Evolutionary conservation across 1,140 invertebrate genomes (phyloP).

Genomic region (Drosophila bipectinata): DNA sequence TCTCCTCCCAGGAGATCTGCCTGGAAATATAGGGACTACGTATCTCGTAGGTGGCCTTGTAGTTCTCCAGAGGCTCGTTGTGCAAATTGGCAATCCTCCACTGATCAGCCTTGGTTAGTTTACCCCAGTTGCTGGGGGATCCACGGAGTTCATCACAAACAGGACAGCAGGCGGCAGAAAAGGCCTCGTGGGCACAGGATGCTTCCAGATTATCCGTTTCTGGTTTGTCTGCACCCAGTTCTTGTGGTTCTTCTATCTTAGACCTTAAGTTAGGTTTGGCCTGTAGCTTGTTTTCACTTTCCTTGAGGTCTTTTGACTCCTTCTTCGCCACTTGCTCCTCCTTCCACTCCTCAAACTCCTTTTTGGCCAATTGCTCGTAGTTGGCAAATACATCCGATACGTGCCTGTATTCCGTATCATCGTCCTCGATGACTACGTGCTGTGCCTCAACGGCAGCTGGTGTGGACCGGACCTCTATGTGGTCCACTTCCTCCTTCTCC

Average conservation of each 20-base stretch:
- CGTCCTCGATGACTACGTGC: slow-evolving; percentile 65
- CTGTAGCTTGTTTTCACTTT: slow-evolving; percentile 24
- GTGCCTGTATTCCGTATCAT: slow-evolving; percentile 50
- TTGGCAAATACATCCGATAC: slow-evolving; percentile 76
- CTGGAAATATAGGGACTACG: slow-evolving; percentile 73
- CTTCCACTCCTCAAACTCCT: slow-evolving; percentile 30
- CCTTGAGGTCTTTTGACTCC: slow-evolving; percentile 7
- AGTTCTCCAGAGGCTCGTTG: slow-evolving; percentile 67
- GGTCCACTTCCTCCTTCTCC: slow-evolving; percentile 18
- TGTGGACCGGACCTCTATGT: slow-evolving; percentile 53
- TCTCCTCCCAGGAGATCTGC: slow-evolving; percentile 76
- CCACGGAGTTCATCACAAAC: slow-evolving; percentile 58
- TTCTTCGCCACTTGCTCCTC: slow-evolving; percentile 38
- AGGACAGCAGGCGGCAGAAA: slow-evolving; percentile 45
- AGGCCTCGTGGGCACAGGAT: slow-evolving; percentile 19
- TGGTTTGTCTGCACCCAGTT: background rate
- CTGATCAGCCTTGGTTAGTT: slow-evolving; percentile 67
- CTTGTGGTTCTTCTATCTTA: background rate
- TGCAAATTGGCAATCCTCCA: slow-evolving; percentile 70
- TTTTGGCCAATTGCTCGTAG: slow-evolving; percentile 70
- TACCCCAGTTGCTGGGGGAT: slow-evolving; percentile 66
- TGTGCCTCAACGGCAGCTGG: slow-evolving; percentile 55
- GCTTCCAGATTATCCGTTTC: background rate
- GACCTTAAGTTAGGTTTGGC: slow-evolving; percentile 1
- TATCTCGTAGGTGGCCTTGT: slow-evolving; percentile 77